A percentile compares a stretch with the other conserved stretches of the same genome.
These are phyloP conservation scores for Proisotoma minuta DNA, from an alignment of 2,888 invertebrate species.

Conservation along the genomic window DNA sequence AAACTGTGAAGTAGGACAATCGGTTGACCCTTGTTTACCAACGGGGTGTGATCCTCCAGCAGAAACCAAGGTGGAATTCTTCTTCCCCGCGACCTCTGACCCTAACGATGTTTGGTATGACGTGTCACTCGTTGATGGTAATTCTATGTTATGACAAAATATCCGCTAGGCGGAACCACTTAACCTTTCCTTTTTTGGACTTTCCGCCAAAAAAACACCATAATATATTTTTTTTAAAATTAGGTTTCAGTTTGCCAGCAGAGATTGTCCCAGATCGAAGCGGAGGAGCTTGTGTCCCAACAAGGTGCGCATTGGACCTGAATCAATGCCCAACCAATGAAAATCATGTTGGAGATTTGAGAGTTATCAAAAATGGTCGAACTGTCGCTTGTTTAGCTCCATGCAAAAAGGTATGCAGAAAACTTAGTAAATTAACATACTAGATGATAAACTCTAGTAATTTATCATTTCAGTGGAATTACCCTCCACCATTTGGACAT, in stretches of 20 bases:
- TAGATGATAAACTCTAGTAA: neutral
- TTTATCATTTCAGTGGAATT: constrained; percentile 15
- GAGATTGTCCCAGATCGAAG: constrained; percentile 23
- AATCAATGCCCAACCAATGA: constrained; percentile 15
- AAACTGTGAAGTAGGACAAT: constrained; percentile 48
- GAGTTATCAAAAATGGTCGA: constrained; percentile 10
- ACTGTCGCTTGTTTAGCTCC: constrained; percentile 18
- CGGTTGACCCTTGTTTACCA: constrained; percentile 15
- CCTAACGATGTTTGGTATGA: constrained; percentile 54
- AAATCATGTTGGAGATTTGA: constrained; percentile 15
- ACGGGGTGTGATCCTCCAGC: constrained; percentile 30
- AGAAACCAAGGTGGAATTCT: constrained; percentile 34
- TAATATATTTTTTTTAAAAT: too few relatives aligned
- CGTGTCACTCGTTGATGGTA: constrained; percentile 55
- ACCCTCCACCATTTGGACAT: constrained; percentile 23
- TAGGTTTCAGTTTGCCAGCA: constrained; percentile 52
- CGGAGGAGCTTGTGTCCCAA: constrained; percentile 13
- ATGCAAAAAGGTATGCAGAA: constrained; percentile 8
- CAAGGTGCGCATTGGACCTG: constrained; percentile 10
- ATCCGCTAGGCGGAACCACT: too few relatives aligned
- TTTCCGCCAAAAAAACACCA: too few relatives aligned
- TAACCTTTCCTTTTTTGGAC: too few relatives aligned
- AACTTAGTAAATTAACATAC: neutral
- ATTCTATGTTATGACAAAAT: too few relatives aligned
- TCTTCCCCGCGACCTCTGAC: constrained; percentile 48